Conservation (phyloP, 2,797 vertebrate species). For the Oophaga sylvatica region DNA sequence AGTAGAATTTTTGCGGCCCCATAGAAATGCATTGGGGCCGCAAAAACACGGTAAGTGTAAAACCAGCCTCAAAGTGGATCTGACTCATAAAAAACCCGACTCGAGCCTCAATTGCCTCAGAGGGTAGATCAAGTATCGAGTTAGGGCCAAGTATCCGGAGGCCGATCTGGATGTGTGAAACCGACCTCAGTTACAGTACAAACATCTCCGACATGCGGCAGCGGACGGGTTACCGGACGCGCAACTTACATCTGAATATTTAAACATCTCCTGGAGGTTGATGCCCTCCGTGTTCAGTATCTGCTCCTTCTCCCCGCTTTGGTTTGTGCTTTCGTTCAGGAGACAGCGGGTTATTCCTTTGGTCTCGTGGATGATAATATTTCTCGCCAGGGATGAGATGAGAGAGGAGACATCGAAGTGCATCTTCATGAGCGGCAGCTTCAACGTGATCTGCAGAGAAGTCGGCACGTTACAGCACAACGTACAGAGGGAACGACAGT, state of each 20-base stretch:
- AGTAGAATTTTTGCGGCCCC: too few species aligned
- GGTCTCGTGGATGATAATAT: constrained; percentile 83
- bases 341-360: constrained; percentile 89
- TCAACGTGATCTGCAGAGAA: constrained; percentile 79
- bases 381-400: constrained; percentile 78
- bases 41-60: too few species aligned
- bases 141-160: too few species aligned
- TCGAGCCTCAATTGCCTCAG: too few species aligned
- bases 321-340: constrained; percentile 79
- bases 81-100: too few species aligned
- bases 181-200: too few species aligned
- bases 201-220: neutral
- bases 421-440: constrained; percentile 82
- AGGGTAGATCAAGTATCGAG: too few species aligned
- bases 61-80: too few species aligned
- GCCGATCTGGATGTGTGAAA: too few species aligned
- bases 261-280: constrained; percentile 91
- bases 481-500: neutral
- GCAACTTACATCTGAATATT: constrained; percentile 79
- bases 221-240: neutral
- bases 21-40: too few species aligned
- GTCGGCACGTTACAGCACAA: neutral
- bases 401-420: constrained; percentile 90
- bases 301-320: constrained; percentile 75
- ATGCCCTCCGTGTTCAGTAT: constrained; percentile 91